Base-by-base conservation (phyloP, 2,113 vertebrate genomes). In the Ciconia boyciana region DNA sequence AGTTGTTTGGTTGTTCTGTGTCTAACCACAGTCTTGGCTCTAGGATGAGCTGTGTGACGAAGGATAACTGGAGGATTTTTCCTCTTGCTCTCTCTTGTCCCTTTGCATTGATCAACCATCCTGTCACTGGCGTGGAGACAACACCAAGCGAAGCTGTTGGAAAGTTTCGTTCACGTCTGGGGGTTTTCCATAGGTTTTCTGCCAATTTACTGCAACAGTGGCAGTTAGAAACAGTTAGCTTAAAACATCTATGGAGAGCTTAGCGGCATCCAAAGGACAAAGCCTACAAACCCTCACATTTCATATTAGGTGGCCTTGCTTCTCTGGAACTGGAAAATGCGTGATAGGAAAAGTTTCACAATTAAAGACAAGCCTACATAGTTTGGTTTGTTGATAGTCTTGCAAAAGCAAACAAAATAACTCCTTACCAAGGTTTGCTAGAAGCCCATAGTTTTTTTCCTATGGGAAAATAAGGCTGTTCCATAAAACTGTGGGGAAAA, bases 351-450 rank as follows among this genome's bases (percentile, higher is more conserved):
- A 94, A 46, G 29, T 92, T 96, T 93, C 83, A 78, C 94, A 96
- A 95, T 83, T 70, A 86, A 92, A 85, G 74, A 75, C 58, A 72
- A 89, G 83, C n/a, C 68, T 86, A 43, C 77, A 96, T 93, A 89
- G 74, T 95, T 96, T 77, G 94, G 95, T 93, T 94, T 97, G 92
- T 93, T 97, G 91, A 88, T 19, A 55, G 68, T 80, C 80, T 95
- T 84, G 72, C 93, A 96, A 95, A 96, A 95, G 32, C 69, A 95
- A 97, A 94, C 85, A 90, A 87, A 96, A 91, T 44, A 78, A 75
- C 48, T 89, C 76, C 84, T 95, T 31, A 81, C 87, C 68, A 70
- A 93, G 64, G 46, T 81, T 93, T 83, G 64, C 55, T 91, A 72
- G 85, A 83, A 85, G 62, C 43, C 74, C 72, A 65, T 49, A 41